Evolutionary conservation across 2,797 vertebrate species (phyloP).

Genomic region (Valencia hispanica): DNA sequence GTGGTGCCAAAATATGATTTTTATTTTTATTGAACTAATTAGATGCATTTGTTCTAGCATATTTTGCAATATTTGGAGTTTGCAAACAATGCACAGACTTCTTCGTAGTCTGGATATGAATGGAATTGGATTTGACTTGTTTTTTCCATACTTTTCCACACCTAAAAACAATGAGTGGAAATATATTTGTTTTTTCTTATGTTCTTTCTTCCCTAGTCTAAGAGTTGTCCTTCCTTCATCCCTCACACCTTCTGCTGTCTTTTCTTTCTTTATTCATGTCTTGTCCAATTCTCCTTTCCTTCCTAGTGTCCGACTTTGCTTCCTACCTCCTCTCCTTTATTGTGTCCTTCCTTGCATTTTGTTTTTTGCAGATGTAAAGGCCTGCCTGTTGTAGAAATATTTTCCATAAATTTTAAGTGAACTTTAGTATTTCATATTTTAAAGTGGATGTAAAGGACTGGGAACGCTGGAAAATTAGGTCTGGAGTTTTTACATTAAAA

Average conservation of each 20-base stretch:
- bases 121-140: not conserved
- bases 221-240: not conserved
- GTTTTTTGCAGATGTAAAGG: not conserved
- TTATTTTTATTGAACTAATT: slow-evolving; percentile 15
- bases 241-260: not conserved
- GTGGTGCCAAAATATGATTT: slow-evolving; percentile 36
- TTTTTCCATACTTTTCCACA: too few relatives aligned
- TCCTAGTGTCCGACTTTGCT: not conserved
- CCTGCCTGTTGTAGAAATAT: not conserved
- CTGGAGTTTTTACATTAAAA: not conserved
- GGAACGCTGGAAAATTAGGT: not conserved
- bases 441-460: not conserved
- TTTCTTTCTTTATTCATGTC: not conserved
- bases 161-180: too few relatives aligned
- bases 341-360: not conserved
- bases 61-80: slow-evolving; percentile 6
- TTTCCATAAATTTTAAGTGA: not conserved
- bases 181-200: not conserved
- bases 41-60: slow-evolving; percentile 14
- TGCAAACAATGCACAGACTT: not conserved
- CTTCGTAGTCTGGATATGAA: not conserved
- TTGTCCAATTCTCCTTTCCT: not conserved
- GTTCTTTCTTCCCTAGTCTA: not conserved
- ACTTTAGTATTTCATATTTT: not conserved
- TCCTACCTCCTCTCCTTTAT: not conserved